Evolutionary conservation across 2,888 invertebrate species (phyloP).

Genomic region (Callimorpha dominula): DNA sequence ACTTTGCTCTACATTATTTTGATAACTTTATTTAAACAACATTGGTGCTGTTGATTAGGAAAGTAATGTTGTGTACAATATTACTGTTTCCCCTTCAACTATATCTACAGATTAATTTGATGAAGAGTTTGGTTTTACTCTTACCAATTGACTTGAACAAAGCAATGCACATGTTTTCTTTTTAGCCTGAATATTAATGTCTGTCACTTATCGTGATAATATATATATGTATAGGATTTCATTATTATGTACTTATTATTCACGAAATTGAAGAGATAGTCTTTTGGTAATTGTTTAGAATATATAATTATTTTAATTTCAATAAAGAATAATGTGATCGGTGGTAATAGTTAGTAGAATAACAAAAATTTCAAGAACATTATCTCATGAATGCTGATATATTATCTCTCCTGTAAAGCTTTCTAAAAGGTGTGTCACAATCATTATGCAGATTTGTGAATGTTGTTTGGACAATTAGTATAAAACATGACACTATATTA

Average conservation of each 20-base stretch:
- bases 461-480: not conserved
- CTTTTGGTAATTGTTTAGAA: not conserved
- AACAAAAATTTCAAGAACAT: not conserved
- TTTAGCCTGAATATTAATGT: not conserved
- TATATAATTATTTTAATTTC: not conserved
- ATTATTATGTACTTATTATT: not conserved
- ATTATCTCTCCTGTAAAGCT: not conserved
- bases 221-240: no score
- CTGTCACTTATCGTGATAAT: not conserved
- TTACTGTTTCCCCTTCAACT: not conserved
- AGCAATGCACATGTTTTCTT: not conserved
- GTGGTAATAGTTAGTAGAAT: not conserved
- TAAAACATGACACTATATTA: not conserved
- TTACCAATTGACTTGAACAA: not conserved
- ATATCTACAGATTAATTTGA: not conserved
- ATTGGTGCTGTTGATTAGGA: constrained; percentile 17
- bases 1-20: constrained; percentile 45
- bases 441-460: not conserved
- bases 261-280: not conserved
- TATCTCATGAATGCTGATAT: not conserved
- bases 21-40: constrained; percentile 12
- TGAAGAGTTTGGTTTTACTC: not conserved
- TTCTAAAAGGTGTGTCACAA: not conserved
- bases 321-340: not conserved
- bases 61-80: constrained; percentile 2